These are phyloP conservation scores for Cyrtonyx montezumae DNA, from an alignment of 2,113 vertebrate species.

Conservation along the genomic window DNA sequence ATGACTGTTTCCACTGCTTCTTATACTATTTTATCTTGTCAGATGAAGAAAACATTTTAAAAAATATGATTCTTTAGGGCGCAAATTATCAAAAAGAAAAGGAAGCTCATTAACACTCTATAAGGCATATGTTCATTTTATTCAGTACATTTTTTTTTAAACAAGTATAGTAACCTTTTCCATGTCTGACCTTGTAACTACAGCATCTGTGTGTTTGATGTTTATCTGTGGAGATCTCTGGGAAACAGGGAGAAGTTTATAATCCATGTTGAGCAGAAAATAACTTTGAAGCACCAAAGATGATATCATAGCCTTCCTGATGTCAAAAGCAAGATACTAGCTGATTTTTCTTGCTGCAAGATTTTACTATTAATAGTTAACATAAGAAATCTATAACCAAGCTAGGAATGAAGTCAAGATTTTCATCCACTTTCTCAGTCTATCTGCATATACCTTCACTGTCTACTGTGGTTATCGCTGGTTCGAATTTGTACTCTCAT, in stretches of 20 bases:
- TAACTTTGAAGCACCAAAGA: not conserved
- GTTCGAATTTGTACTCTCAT: not conserved
- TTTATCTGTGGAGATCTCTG: not conserved
- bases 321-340: slow-evolving; percentile 7
- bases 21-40: not conserved
- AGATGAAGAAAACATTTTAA: not conserved
- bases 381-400: not conserved
- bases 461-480: not conserved
- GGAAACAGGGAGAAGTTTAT: not conserved
- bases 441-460: not conserved
- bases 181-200: not conserved
- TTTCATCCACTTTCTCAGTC: not conserved
- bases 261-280: not conserved
- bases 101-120: not conserved
- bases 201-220: not conserved
- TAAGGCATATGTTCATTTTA: not conserved
- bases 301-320: not conserved
- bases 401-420: not conserved
- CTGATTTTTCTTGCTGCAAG: not conserved
- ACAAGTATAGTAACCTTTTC: not conserved
- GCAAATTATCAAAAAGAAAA: not conserved
- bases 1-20: not conserved
- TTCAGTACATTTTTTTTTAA: not conserved
- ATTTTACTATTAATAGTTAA: not conserved
- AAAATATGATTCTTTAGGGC: not conserved